phyloP scores from a whole-genome alignment of 2,113 vertebrate species.

The Cnemophilus loriae region DNA sequence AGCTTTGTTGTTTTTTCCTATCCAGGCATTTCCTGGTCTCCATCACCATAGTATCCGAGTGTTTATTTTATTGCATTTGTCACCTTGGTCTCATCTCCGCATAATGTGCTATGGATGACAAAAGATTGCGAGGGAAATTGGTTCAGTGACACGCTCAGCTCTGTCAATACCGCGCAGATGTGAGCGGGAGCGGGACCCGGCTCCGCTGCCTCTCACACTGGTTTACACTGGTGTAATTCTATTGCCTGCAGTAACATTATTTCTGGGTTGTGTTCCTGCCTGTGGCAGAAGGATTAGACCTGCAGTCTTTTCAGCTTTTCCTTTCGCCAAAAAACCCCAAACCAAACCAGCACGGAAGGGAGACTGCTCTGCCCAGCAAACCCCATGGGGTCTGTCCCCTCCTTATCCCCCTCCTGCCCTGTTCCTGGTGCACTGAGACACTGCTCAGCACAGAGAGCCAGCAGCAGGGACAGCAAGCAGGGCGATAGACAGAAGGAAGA shows the following conservation, averaged over 20 bases:
- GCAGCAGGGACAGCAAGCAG: not conserved
- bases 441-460: not conserved
- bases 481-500: not conserved
- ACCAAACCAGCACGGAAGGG: not conserved
- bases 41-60: slow-evolving; percentile 38
- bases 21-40: not conserved
- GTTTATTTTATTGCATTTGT: slow-evolving; percentile 37
- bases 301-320: not conserved
- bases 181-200: not conserved
- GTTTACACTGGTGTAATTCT: not conserved
- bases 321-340: not conserved
- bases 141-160: not conserved
- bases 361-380: not conserved
- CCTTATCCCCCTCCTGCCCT: not conserved
- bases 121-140: not conserved
- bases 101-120: slow-evolving; percentile 3
- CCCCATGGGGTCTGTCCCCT: not conserved
- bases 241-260: slow-evolving; percentile 14
- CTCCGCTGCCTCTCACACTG: not conserved
- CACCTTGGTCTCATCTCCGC: slow-evolving; percentile 44
- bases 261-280: not conserved
- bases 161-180: not conserved
- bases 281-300: slow-evolving; percentile 29
- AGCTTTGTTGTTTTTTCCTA: not conserved
- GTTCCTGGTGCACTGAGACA: not conserved